Conservation (phyloP, 2,888 invertebrate genomes). For the Acanthosepion pharaonis region DNA sequence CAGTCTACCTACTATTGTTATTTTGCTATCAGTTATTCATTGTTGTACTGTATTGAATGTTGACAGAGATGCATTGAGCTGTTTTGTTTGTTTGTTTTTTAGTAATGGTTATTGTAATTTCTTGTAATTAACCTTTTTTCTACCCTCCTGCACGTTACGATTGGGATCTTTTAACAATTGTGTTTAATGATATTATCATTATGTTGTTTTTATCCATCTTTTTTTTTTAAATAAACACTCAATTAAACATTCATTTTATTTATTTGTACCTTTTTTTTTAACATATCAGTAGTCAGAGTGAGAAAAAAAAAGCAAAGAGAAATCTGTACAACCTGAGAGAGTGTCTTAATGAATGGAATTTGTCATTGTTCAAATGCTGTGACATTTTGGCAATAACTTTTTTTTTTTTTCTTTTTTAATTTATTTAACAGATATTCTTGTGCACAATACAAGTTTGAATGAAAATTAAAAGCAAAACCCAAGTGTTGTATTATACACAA, state of each 20-base stretch:
- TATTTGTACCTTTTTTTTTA: neutral
- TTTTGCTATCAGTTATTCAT: neutral
- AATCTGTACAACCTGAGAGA: too few relatives aligned
- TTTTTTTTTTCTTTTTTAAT: too few relatives aligned
- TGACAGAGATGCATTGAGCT: neutral
- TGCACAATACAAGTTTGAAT: too few relatives aligned
- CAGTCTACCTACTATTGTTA: neutral
- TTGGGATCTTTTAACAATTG: neutral
- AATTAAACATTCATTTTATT: neutral
- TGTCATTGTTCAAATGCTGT: too few relatives aligned
- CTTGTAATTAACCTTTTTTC: neutral
- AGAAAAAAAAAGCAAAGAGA: too few relatives aligned
- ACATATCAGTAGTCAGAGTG: too few relatives aligned
- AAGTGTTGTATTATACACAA: too few relatives aligned
- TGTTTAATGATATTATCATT: neutral
- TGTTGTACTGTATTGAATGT: conserved; percentile 33
- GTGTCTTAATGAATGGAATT: too few relatives aligned
- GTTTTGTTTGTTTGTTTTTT: neutral
- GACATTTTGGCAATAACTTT: too few relatives aligned
- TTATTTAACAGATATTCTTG: too few relatives aligned
- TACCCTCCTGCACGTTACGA: neutral
- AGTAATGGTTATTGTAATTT: conserved; percentile 8
- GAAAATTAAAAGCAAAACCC: too few relatives aligned
- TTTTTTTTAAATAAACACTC: neutral
- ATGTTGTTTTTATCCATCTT: neutral